Evolutionary conservation across 2,888 invertebrate species (phyloP).

Genomic region (Amiota mariae): DNA sequence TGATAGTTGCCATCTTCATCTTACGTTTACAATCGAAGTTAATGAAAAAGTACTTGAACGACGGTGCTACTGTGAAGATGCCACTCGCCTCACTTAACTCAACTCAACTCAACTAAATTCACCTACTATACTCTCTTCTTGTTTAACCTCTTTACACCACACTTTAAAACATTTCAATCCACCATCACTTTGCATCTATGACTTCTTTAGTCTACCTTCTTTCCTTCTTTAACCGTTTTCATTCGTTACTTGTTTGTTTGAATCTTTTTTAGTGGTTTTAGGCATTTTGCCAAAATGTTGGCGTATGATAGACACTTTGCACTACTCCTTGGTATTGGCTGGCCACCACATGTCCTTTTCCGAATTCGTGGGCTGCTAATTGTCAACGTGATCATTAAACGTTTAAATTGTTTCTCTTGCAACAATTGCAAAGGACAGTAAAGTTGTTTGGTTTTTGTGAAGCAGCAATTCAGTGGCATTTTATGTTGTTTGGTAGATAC

Average conservation of each 20-base stretch:
- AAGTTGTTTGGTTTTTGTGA: too few relatives aligned
- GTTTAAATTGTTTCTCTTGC: slow-evolving; percentile 23
- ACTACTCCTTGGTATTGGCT: not conserved
- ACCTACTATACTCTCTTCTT: too few relatives aligned
- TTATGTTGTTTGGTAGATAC: slow-evolving; percentile 17
- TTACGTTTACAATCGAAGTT: slow-evolving; percentile 2
- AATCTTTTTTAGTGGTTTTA: slow-evolving; percentile 9
- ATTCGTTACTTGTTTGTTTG: not conserved
- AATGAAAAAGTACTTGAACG: slow-evolving; percentile 9
- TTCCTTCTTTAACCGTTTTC: too few relatives aligned
- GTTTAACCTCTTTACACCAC: too few relatives aligned
- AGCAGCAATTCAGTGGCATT: slow-evolving; percentile 15
- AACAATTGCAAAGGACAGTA: too few relatives aligned
- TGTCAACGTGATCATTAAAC: slow-evolving; percentile 46
- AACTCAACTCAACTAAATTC: not conserved
- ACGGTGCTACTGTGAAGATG: not conserved
- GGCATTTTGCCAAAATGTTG: slow-evolving; percentile 43
- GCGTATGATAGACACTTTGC: not conserved
- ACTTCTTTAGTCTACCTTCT: too few relatives aligned
- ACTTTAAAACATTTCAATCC: too few relatives aligned
- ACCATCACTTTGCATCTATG: too few relatives aligned
- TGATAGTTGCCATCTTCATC: not conserved
- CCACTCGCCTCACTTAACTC: not conserved
- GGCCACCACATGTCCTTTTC: slow-evolving; percentile 34
- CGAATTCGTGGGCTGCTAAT: slow-evolving; percentile 56